A percentile compares a stretch with the other conserved stretches of the same genome.
These are phyloP conservation scores for Mechanitis messenoides DNA, from an alignment of 2,888 invertebrate species.

Conservation along the genomic window DNA sequence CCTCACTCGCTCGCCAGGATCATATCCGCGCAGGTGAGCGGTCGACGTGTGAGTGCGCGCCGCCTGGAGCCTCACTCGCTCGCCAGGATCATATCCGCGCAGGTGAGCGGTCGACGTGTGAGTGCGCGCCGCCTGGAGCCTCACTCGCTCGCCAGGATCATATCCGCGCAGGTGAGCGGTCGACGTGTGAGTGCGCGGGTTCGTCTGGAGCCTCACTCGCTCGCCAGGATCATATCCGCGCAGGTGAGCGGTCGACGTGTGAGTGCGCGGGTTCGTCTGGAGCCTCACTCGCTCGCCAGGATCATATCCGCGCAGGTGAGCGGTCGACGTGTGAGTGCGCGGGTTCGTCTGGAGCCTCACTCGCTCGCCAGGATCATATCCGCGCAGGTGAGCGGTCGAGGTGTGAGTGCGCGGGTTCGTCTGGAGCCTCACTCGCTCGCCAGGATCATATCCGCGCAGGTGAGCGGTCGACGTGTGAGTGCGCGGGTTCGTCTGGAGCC, in stretches of 20 bases:
- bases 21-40: slow-evolving; percentile 74
- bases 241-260: slow-evolving; percentile 34
- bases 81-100: slow-evolving; percentile 81
- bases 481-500: slow-evolving; percentile 85
- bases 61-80: slow-evolving; percentile 83
- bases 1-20: slow-evolving; percentile 82
- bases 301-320: slow-evolving; percentile 77
- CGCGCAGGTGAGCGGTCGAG: slow-evolving; percentile 41
- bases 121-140: slow-evolving; percentile 82
- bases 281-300: slow-evolving; percentile 81
- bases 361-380: slow-evolving; percentile 84
- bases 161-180: slow-evolving; percentile 69
- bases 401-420: slow-evolving; percentile 60
- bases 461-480: slow-evolving; percentile 16
- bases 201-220: slow-evolving; percentile 81
- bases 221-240: slow-evolving; percentile 83
- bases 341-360: slow-evolving; percentile 82
- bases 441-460: slow-evolving; percentile 78
- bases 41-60: slow-evolving; percentile 54
- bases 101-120: slow-evolving; percentile 32
- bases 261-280: slow-evolving; percentile 80
- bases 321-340: neutral
- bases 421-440: slow-evolving; percentile 83
- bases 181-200: neutral
- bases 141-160: slow-evolving; percentile 81